Base-by-base conservation (phyloP, 1,140 invertebrate genomes). In the Cydia strobilella region DNA sequence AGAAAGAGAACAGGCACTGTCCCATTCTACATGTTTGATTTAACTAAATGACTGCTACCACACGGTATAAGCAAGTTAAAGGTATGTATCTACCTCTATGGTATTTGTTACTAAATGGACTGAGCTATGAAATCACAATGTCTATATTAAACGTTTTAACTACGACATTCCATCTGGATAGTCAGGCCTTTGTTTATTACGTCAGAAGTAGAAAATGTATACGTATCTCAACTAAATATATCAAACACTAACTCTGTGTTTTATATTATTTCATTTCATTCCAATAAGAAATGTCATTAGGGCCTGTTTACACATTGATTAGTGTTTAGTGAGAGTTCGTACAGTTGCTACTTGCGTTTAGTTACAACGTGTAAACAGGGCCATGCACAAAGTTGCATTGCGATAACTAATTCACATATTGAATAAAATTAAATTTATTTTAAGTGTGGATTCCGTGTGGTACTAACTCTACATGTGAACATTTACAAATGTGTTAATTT, bases 401-500 rank as follows among this genome's bases (percentile, higher is more conserved):
- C 15, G 4, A 13, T 45, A 5, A 48, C 15, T 15, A n/a, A 48
- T 48, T 48, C 15, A 48, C 45, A 48, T 48, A 1, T 9, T 48
- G 51, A 18, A 7, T 54, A 54, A 6, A 54, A 54, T 48, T 3
- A 45, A 4, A 45, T 15, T 7, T 13, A 13, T 45, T 45, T 15
- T 0, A 45, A 45, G 12, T 45, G 4, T 15, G 42, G 2, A 12
- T 5, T 42, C 42, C 51, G 51, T 54, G 51, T 54, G n/a, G 42
- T 45, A 54, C n/a, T 7, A 54, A 2, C 20, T n/a, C 54, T n/a
- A n/a, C 54, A 23, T 23, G 20, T 23, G 15, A 59, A 39, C 18
- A 42, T 35, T 69, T 48, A 51, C 15, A 48, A 72, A 72, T 72
- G 39, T 48, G 25, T 72, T 72, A 72, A 72, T 72, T 45, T 72